Percentiles rank a stretch among this genome's conserved stretches.
Conservation (phyloP, 2,888 invertebrate genomes). For the Andrena trimmerana region DNA sequence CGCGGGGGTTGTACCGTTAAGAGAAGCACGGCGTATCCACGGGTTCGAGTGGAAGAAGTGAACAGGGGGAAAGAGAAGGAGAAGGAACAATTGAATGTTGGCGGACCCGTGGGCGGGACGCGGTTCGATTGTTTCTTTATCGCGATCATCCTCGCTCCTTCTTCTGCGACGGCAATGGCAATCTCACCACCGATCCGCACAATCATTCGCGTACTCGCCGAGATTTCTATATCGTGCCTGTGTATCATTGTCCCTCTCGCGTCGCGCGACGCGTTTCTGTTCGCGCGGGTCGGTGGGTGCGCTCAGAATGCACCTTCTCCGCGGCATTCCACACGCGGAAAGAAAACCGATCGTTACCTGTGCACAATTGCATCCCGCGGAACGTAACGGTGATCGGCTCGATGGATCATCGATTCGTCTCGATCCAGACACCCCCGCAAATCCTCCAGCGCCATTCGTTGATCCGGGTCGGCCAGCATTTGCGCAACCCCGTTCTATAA, state of each 20-base stretch:
- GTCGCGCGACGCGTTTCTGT: constrained; percentile 65
- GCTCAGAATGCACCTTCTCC: constrained; percentile 80
- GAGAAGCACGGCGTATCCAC: constrained; percentile 44
- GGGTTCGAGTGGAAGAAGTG: constrained; percentile 24
- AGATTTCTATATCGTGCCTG: constrained; percentile 61
- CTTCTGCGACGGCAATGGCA: constrained; percentile 69
- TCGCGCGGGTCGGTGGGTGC: constrained; percentile 73
- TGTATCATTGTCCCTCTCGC: constrained; percentile 65
- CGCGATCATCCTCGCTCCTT: constrained; percentile 80
- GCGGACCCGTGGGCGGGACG: constrained; percentile 76
- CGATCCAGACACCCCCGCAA: constrained; percentile 65
- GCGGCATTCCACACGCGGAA: constrained; percentile 76
- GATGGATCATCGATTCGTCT: constrained; percentile 69
- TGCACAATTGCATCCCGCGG: constrained; percentile 77
- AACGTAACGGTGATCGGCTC: constrained; percentile 68
- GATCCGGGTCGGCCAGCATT: neutral
- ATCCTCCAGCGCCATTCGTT: constrained; percentile 12
- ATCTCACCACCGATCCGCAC: constrained; percentile 68
- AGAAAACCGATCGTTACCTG: constrained; percentile 80
- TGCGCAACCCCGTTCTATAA: neutral
- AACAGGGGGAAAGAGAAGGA: constrained; percentile 46
- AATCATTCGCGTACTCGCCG: constrained; percentile 47
- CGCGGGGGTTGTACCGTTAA: constrained; percentile 61
- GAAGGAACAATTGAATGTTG: constrained; percentile 79
- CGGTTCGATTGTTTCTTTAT: constrained; percentile 83